Evolutionary conservation across 2,888 invertebrate species (phyloP), one percentile per base, ranked within the genome.

Genomic region (Mycalesis mineus): DNA sequence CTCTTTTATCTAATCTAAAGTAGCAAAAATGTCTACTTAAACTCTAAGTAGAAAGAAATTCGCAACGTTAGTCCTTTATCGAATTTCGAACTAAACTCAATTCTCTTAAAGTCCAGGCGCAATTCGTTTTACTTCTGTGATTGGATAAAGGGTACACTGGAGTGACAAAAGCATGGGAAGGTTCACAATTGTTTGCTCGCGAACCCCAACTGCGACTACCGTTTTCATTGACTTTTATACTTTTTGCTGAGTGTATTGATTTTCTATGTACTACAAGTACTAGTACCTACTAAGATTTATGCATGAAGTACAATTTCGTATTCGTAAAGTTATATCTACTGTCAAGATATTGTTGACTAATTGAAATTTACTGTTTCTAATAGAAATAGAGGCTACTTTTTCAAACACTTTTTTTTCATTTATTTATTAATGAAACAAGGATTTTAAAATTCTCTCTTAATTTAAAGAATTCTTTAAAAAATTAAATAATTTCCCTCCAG

Each of bases 121-220:
- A 42, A 52, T 57, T 63, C 58, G 55, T 61, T 58, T 58, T 53
- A 51, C 53, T 61, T 56, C 61, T 65, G 68, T 74, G 73, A 76
- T 76, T 76, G 75, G 72, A 75, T 75, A 75, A 74, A 76, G 70
- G 69, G 41, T 45, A 69, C 70, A 74, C 66, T 61, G 73, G 70
- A 59, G 61, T 61, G 60, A 63, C 48, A 58, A 52, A 55, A 64
- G 61, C 66, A 65, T 67, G 66, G 60, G 68, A 67, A 67, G 58
- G 47, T 51, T 57, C 62, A 64, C 72, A 69, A 72, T 68, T 69
- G 71, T 70, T 71, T 69, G 68, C 66, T 53, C 41, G 51, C 58
- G 55, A 53, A 49, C 13, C 49, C 42, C 40, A 42, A 39, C 48
- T 42, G 42, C 41, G 42, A 41, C 22, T 33, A 17, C 52, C 33